Conservation (phyloP, 1,140 invertebrate genomes). For the Drosophila elegans region DNA sequence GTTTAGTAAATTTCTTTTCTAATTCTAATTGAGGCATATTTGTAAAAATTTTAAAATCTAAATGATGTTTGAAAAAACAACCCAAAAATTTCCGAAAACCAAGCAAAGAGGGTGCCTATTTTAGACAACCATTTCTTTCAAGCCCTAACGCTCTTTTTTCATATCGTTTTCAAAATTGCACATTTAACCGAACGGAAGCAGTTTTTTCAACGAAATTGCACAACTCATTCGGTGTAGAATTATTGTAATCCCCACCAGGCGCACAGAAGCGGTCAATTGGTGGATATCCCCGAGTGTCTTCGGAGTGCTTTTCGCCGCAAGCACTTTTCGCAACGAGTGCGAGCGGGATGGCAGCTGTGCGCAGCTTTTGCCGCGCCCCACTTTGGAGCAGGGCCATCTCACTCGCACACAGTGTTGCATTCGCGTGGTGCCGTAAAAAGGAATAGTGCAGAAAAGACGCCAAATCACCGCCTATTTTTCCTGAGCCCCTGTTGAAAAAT, state of each 20-base stretch:
- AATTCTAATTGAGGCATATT: too few species aligned
- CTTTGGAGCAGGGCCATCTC: slow-evolving; percentile 5
- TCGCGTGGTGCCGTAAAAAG: slow-evolving; percentile 14
- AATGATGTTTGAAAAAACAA: neutral
- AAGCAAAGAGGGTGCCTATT: too few species aligned
- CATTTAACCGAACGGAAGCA: slow-evolving; percentile 35
- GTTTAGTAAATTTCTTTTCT: too few species aligned
- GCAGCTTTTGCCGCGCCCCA: slow-evolving; percentile 41
- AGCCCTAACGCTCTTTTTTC: slow-evolving; percentile 30
- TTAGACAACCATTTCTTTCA: neutral
- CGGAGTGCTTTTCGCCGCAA: slow-evolving; percentile 59
- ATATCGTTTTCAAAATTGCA: slow-evolving; percentile 54
- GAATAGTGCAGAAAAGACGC: slow-evolving; percentile 25
- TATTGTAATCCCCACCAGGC: slow-evolving; percentile 79
- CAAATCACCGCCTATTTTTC: slow-evolving; percentile 28
- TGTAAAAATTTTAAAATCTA: too few species aligned
- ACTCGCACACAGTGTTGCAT: slow-evolving; percentile 41
- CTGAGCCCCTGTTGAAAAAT: slow-evolving; percentile 72
- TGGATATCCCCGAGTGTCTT: slow-evolving; percentile 8
- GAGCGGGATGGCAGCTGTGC: slow-evolving; percentile 46
- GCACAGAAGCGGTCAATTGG: slow-evolving; percentile 26
- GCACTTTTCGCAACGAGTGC: slow-evolving; percentile 18
- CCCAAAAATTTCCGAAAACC: neutral
- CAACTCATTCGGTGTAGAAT: slow-evolving; percentile 83
- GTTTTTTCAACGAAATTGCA: slow-evolving; percentile 62